Evolutionary conservation across 2,888 invertebrate species (phyloP), one percentile per base, ranked within the genome.

Genomic region (Sussaba pulchella): DNA sequence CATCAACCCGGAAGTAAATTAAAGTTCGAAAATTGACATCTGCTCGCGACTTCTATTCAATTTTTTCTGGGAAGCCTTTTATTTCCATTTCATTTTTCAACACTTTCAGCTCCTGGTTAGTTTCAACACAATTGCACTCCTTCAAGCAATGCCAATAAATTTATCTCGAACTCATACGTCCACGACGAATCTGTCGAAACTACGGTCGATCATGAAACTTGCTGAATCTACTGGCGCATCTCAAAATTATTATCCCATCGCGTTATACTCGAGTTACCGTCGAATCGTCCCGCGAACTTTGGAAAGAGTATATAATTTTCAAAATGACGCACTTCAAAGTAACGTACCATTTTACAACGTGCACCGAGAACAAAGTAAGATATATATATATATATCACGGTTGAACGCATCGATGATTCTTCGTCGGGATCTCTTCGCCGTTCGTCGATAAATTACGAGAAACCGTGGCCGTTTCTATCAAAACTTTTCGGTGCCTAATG

Each of bases 371-470:
- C 17, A 41, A 50, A 50, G 69, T 59, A 17, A 73, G 43, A 54
- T 39, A 63, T n/a, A n/a, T n/a, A n/a, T n/a, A n/a, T n/a, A 50
- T 24, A 66, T 36, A 36, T 57, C 31, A 75, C 69, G 71, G 69
- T 76, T 75, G 19, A 75, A 84, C 78, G 72, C 78, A 70, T 71
- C 75, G 81, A 81, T 77, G 81, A 73, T 77, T 73, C 70, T 67
- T 77, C 77, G 59, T n/a, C n/a, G 66, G 72, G 77, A 54, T 36
- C 31, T 59, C 50, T 3, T n/a, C n/a, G 10, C 50, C 36, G 21
- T 64, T 74, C 66, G n/a, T 67, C 10, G 59, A 66, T 70, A 66
- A 81, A 77, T 63, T 73, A 70, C 59, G 73, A 41, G 45, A 57
- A 66, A 4, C 26, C 31, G 54, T 9, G 50, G 39, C 36, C 45